Evolutionary conservation across 2,797 vertebrate species (phyloP), one percentile per base, ranked within the genome.

Genomic region (Parauchenoglanis punctatus): DNA sequence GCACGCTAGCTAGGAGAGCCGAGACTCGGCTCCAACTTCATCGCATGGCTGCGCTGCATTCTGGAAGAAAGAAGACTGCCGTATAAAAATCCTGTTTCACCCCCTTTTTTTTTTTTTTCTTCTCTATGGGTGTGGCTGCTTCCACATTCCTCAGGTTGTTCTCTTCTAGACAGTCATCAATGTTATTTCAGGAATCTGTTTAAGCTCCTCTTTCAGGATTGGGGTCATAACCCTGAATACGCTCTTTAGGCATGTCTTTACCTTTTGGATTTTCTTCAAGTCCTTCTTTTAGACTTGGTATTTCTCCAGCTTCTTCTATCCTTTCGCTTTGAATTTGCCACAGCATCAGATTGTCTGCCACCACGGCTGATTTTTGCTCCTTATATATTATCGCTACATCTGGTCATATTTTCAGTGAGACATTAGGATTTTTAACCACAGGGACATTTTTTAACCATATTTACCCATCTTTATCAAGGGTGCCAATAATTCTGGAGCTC

Each of bases 361-460:
- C 80, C 23, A 25, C 13, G 40, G 72, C 73, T 86, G 68, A 63
- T 56, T n/a, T 84, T 83, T 44, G 17, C 31, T 70, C 77, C 76
- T 87, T 46, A 77, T 54, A 75, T 78, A 49, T 83, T 65, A 83
- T 52, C 63, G 52, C 61, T 83, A 52, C 54, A 80, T 59, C 78
- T 81, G 78, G 56, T 81, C 18, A 40, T 81, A 25, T 61, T 61
- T 61, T 52, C 25, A 75, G 7, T 54, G 73, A 0, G 49, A 17
- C 73, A 76, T 76, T 52, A 23, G 7, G 8, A 28, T 58, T 31
- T 58, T 31, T 58, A 23, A 35, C 52, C 52, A 25, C 20, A 77
- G 15, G 8, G 15, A 28, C 2, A 10, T 78, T 78, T 78, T 31
- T 4, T 31, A 56, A 23, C 10, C 28, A 0, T 58, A 12, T 80